Evolutionary conservation across 53 echinoderm and acorn worm species (phyloP).

Genomic region (Astropecten irregularis): DNA sequence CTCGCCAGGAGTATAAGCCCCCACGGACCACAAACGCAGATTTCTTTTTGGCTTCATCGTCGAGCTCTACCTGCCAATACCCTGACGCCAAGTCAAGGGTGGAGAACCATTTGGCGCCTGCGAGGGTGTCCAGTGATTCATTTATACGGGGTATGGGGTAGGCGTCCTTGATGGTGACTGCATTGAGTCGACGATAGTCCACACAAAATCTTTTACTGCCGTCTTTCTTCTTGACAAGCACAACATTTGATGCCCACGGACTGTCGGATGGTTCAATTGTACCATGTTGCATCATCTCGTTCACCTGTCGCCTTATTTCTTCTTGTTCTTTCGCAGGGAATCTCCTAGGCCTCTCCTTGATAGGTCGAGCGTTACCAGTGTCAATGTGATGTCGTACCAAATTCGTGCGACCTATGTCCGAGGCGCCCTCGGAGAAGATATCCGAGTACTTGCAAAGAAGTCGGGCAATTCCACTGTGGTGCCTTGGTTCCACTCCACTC

Average conservation of each 20-base stretch:
- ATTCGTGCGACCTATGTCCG: constrained; percentile 49
- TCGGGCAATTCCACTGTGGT: constrained; percentile 28
- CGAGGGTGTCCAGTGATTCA: constrained; percentile 14
- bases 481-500: not conserved
- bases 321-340: constrained; percentile 9
- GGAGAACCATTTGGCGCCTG: constrained; percentile 17
- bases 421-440: constrained; percentile 26
- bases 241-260: constrained; percentile 23
- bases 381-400: constrained; percentile 46
- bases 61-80: constrained; percentile 36
- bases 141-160: constrained; percentile 21
- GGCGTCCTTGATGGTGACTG: constrained; percentile 19
- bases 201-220: constrained; percentile 26
- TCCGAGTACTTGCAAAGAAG: constrained; percentile 42
- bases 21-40: constrained; percentile 19
- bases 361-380: constrained; percentile 44
- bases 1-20: constrained; percentile 6
- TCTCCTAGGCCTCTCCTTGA: constrained; percentile 39
- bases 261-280: constrained; percentile 7
- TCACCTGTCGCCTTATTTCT: not conserved
- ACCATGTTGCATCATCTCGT: constrained; percentile 2
- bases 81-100: constrained; percentile 14
- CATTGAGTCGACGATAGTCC: constrained; percentile 14
- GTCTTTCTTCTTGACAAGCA: constrained; percentile 20
- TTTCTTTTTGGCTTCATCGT: constrained; percentile 5